Evolutionary conservation across 2,797 vertebrate species (phyloP), one percentile per base, ranked within the genome.

Genomic region (Bradypodion ventrale): DNA sequence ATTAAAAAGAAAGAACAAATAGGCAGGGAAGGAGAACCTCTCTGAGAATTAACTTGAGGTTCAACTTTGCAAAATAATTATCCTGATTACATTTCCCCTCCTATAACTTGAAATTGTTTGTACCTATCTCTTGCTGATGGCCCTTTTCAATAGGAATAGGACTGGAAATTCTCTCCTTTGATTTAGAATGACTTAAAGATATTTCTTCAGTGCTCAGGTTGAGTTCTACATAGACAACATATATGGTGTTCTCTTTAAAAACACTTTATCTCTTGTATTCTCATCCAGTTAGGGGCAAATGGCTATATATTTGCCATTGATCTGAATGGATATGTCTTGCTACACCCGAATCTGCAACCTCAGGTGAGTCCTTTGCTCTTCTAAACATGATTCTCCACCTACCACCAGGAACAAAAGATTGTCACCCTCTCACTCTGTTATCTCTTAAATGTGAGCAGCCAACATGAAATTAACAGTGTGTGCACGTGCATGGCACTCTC

Each of bases 221-320:
- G 42, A 9, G 32, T 37, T 15, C 19, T 75, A 63, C 60, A 37
- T 35, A 32, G 37, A 44, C 9, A n/a, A 9, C 6, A 59, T 60
- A 35, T 83, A 29, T 66, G 12, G 10, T 70, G 69, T 80, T 25
- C 40, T 69, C 27, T 44, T 40, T 74, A 68, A 15, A 52, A 84
- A 76, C 5, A 37, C 52, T 7, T 68, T 76, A 63, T 66, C 46
- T 60, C 63, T 80, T 88, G 70, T 93, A 68, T 89, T 78, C 52
- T 63, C 0, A 32, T 78, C 42, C 93, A 97, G 96, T 93, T 97
- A 87, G 98, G 98, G 76, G 98, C 98, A 76, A 99, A 99, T 0
- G 98, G 98, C 77, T 99, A 99, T 6, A 97, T 98, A 49, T 99
- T 98, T 16, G 98, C 98, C 86, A 98, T 98, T 2, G 98, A 99